A percentile compares a stretch with the other conserved stretches of the same genome.
Evolutionary conservation across 2,797 vertebrate genomes (phyloP).

Genomic region (Sebastes vulpes): DNA sequence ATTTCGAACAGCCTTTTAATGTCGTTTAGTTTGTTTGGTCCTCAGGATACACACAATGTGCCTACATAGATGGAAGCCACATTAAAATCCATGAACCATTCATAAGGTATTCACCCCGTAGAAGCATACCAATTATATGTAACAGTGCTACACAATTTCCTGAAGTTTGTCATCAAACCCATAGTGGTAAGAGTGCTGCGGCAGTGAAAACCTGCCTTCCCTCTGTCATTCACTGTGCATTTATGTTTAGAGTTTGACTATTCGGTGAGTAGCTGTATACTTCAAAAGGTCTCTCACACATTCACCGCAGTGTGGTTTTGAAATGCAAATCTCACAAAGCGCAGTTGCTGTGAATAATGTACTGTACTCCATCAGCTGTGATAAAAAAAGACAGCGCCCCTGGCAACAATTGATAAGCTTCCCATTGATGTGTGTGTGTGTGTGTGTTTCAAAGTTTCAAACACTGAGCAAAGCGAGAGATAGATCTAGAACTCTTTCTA

Average conservation of each 20-base stretch:
- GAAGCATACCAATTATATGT: background rate
- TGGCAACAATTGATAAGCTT: constrained; percentile 11
- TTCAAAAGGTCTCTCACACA: constrained; percentile 29
- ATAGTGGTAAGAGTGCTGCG: background rate
- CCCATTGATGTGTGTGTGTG: background rate
- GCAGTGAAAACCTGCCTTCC: background rate
- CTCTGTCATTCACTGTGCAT: background rate
- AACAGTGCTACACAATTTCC: background rate
- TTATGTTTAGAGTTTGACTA: background rate
- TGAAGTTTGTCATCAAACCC: constrained; percentile 34
- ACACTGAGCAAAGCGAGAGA: background rate
- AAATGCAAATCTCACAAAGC: constrained; percentile 28
- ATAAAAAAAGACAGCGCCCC: background rate
- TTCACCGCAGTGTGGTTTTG: background rate
- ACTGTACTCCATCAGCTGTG: background rate
- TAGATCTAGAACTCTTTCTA: background rate
- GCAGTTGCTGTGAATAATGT: background rate
- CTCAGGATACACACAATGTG: background rate
- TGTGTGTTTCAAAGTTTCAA: background rate
- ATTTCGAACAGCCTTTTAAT: background rate
- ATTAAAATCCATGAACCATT: too few species aligned
- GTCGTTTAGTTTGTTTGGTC: background rate
- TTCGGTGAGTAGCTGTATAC: background rate
- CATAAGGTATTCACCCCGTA: too few species aligned
- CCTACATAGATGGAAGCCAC: too few species aligned